Conservation (phyloP, 2,797 vertebrate genomes). For the Lophotriccus pileatus region DNA sequence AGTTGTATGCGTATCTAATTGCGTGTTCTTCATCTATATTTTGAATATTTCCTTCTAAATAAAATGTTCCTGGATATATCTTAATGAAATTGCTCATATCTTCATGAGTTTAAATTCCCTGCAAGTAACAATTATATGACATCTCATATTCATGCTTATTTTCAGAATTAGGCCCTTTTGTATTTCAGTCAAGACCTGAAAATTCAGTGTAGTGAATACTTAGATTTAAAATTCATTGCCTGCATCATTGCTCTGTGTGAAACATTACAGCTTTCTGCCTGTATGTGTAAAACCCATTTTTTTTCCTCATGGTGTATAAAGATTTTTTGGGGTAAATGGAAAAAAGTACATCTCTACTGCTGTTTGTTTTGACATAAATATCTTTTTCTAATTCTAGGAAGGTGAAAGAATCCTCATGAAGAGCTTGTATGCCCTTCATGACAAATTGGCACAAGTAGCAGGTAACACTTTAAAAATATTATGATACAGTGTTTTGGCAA, state of each 20-base stretch:
- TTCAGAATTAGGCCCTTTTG: not conserved
- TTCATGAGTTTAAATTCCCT: not conserved
- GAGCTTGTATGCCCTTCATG: slow-evolving; percentile 89
- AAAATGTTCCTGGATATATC: not conserved
- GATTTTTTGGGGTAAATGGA: not conserved
- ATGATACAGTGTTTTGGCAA: not conserved
- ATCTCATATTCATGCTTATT: not conserved
- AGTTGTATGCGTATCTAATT: not conserved
- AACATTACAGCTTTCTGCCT: not conserved
- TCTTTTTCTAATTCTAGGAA: slow-evolving; percentile 73
- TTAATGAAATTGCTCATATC: not conserved
- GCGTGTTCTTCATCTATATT: not conserved
- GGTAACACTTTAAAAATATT: slow-evolving; percentile 77
- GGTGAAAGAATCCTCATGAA: slow-evolving; percentile 81
- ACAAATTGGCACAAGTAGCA: slow-evolving; percentile 90
- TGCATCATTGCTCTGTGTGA: not conserved
- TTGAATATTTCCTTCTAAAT: not conserved
- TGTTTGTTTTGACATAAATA: not conserved
- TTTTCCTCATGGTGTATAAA: not conserved
- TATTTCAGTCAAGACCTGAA: not conserved
- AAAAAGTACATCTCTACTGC: not conserved
- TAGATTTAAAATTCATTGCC: not conserved
- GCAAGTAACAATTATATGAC: not conserved
- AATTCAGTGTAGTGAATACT: not conserved
- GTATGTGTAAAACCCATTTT: not conserved